phyloP scores from a whole-genome alignment of 2,113 vertebrate species.

The Pedionomus torquatus region DNA sequence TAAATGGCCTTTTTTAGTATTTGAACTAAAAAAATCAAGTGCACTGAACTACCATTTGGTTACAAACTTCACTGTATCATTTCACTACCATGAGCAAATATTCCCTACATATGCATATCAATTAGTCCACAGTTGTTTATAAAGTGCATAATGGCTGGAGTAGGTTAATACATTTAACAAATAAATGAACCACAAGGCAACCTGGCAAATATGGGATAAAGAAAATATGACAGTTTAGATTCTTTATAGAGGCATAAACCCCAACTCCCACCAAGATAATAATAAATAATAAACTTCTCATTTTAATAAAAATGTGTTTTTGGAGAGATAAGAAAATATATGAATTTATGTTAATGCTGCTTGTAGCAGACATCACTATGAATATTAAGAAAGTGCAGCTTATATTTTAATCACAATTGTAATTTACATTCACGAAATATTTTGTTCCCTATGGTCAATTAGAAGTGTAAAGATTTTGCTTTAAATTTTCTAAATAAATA shows the following conservation, averaged over 20 bases:
- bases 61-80: background rate
- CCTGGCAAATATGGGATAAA: slow-evolving; percentile 37
- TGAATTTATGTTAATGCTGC: slow-evolving; percentile 49
- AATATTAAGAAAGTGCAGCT: slow-evolving; percentile 37
- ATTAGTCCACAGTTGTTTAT: slow-evolving; percentile 32
- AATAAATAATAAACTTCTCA: slow-evolving; percentile 50
- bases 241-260: slow-evolving; percentile 28
- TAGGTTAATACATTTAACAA: slow-evolving; percentile 45
- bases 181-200: slow-evolving; percentile 31
- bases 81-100: background rate
- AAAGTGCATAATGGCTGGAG: slow-evolving; percentile 14
- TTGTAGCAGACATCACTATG: slow-evolving; percentile 10
- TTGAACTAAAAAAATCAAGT: background rate
- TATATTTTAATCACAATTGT: slow-evolving; percentile 54
- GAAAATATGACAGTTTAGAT: slow-evolving; percentile 22
- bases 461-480: slow-evolving; percentile 39
- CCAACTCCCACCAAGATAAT: slow-evolving; percentile 10
- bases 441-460: slow-evolving; percentile 62
- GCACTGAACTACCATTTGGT: background rate
- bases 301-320: slow-evolving; percentile 56
- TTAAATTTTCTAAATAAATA: slow-evolving; percentile 49
- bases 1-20: background rate
- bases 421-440: slow-evolving; percentile 51
- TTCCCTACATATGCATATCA: slow-evolving; percentile 13
- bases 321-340: slow-evolving; percentile 52